Conservation (phyloP, 2,888 invertebrate genomes). For the Chaitophorus viminalis region DNA sequence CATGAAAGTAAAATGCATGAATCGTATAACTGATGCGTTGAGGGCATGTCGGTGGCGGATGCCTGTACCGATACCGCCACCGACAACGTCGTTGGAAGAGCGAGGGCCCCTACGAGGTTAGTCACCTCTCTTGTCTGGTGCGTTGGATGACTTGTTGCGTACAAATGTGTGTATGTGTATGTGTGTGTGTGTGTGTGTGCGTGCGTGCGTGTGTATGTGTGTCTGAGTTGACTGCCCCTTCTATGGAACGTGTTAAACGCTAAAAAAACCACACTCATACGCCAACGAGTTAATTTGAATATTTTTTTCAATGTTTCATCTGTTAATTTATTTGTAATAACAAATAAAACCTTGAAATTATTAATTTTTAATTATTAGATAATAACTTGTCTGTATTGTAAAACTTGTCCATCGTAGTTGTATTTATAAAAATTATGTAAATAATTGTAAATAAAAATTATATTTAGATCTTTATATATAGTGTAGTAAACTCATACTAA, state of each 20-base stretch:
- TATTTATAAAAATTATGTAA: neutral
- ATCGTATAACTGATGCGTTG: neutral
- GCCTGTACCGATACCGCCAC: neutral
- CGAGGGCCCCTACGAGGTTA: conserved; percentile 62
- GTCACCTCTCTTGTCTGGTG: conserved; percentile 60
- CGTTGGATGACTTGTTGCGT: conserved; percentile 61
- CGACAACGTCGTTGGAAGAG: conserved; percentile 64
- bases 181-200: neutral
- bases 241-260: conserved; percentile 25
- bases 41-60: conserved; percentile 8
- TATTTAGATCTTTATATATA: neutral
- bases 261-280: conserved; percentile 2
- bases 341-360: conserved; percentile 20
- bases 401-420: neutral
- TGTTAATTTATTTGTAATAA: conserved; percentile 6
- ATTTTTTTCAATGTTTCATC: conserved; percentile 15
- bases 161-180: neutral
- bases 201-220: neutral
- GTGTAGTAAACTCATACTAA: neutral
- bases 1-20: conserved; percentile 16
- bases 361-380: neutral
- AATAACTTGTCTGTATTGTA: too few relatives aligned
- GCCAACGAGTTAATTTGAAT: conserved; percentile 29
- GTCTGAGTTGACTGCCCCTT: conserved; percentile 41
- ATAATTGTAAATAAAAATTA: neutral